phyloP scores from a whole-genome alignment of 2,113 vertebrate species.

The Hemiscyllium ocellatum region DNA sequence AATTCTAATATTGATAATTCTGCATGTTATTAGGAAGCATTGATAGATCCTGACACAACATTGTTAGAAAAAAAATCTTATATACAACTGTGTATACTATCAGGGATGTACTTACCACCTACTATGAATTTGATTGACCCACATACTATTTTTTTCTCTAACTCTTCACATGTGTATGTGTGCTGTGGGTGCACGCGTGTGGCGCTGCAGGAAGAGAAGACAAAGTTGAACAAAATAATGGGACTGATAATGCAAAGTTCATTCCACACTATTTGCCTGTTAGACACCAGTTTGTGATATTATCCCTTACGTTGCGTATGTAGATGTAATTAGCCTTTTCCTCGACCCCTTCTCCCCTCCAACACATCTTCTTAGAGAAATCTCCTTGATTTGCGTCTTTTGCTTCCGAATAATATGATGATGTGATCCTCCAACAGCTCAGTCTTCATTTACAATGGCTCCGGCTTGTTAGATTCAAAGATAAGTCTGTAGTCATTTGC shows the following conservation, averaged over 20 bases:
- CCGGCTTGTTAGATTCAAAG: neutral
- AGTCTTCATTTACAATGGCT: neutral
- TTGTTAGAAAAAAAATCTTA: neutral
- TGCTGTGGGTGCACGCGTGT: too few relatives aligned
- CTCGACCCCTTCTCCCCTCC: too few relatives aligned
- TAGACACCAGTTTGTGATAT: neutral
- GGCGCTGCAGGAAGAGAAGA: neutral
- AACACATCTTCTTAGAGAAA: neutral
- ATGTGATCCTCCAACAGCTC: neutral
- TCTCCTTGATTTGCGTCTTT: neutral
- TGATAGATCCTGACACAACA: neutral
- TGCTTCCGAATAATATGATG: neutral
- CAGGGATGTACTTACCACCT: neutral
- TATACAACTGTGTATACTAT: neutral
- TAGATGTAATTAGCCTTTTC: neutral
- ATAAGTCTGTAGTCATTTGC: neutral
- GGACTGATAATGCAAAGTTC: neutral
- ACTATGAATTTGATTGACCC: neutral
- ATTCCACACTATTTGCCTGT: neutral
- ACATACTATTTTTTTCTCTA: too few relatives aligned
- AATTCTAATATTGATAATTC: neutral
- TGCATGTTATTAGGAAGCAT: neutral
- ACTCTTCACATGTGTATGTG: too few relatives aligned
- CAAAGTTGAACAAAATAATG: neutral
- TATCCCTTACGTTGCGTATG: neutral